phyloP scores from a whole-genome alignment of 2,113 vertebrate genomes.

The Nymphicus hollandicus region DNA sequence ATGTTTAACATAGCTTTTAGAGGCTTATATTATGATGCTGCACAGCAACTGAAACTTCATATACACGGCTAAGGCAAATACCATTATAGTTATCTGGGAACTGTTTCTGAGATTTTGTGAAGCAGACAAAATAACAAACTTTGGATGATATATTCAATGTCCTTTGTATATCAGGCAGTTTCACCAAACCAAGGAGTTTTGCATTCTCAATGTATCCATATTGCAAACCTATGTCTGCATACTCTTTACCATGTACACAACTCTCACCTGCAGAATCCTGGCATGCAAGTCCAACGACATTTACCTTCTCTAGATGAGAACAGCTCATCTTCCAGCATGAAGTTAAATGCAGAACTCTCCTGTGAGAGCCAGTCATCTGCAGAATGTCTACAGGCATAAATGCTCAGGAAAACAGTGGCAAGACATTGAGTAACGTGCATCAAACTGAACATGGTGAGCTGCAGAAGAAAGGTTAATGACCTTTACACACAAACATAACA shows the following conservation, averaged over 20 bases:
- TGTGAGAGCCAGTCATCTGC: background rate
- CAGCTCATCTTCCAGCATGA: background rate
- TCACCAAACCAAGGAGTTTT: background rate
- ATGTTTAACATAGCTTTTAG: slow-evolving; percentile 45
- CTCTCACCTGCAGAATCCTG: background rate
- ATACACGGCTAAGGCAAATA: slow-evolving; percentile 46
- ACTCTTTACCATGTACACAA: background rate
- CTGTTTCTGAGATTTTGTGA: background rate
- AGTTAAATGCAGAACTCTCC: background rate
- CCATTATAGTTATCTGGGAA: background rate
- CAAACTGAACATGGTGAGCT: background rate
- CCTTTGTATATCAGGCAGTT: background rate
- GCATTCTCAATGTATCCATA: background rate
- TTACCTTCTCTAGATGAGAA: background rate
- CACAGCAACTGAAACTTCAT: background rate
- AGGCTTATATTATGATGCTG: slow-evolving; percentile 6
- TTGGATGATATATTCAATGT: background rate
- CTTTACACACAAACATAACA: background rate
- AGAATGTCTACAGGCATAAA: background rate
- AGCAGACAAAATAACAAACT: background rate
- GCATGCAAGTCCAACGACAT: background rate
- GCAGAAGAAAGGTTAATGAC: background rate
- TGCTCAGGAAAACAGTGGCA: background rate
- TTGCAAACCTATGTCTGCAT: background rate
- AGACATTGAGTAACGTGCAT: background rate